phyloP scores from a whole-genome alignment of 2,113 vertebrate species.

The Xiphorhynchus elegans region DNA sequence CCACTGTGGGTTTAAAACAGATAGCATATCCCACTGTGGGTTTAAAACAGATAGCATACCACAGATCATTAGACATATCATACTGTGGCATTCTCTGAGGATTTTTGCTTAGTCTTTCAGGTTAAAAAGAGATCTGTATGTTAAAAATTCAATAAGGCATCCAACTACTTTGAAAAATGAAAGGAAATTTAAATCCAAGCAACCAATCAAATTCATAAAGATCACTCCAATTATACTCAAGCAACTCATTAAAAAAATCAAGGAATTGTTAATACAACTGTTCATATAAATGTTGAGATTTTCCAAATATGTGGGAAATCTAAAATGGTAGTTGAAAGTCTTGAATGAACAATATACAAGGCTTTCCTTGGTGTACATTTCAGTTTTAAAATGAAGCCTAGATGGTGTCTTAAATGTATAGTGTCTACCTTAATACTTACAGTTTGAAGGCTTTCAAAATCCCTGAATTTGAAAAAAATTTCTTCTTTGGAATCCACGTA shows the following conservation, averaged over 20 bases:
- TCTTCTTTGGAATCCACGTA: background rate
- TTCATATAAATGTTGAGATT: background rate
- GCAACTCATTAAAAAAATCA: background rate
- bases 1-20: background rate
- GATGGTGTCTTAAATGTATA: background rate
- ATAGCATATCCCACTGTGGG: background rate
- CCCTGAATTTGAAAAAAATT: background rate
- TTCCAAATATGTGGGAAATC: background rate
- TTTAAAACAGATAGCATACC: background rate
- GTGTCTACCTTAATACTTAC: background rate
- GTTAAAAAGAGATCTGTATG: background rate
- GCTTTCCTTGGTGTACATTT: background rate
- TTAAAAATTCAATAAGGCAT: background rate
- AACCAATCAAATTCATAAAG: background rate
- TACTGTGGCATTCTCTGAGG: background rate
- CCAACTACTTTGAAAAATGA: background rate
- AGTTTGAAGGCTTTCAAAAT: background rate
- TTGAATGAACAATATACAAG: background rate
- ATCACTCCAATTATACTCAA: background rate
- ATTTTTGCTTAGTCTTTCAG: background rate
- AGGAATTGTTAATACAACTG: background rate
- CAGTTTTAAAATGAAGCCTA: background rate
- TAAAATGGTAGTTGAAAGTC: background rate
- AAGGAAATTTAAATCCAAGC: background rate
- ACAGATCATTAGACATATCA: background rate